Evolutionary conservation across 2,797 vertebrate genomes (phyloP).

Genomic region (Mionectes olivaceus): DNA sequence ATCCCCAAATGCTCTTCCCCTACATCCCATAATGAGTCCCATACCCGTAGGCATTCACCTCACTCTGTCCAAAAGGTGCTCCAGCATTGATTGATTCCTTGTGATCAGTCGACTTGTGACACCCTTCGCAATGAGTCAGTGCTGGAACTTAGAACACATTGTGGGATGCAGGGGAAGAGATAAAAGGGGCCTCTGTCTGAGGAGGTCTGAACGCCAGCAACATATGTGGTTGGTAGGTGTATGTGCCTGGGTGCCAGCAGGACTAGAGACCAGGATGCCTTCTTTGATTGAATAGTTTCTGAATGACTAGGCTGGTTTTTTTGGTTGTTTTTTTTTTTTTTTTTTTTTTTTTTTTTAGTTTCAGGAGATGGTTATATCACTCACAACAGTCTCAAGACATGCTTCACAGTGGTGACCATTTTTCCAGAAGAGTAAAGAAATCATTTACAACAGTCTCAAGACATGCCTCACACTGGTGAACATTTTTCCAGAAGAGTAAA

Average conservation of each 20-base stretch:
- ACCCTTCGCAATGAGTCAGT: neutral
- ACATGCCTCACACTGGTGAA: neutral
- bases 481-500: neutral
- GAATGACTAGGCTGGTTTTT: neutral
- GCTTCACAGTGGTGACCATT: neutral
- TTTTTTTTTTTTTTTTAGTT: neutral
- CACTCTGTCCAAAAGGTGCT: neutral
- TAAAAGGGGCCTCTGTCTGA: no score
- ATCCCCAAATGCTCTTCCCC: neutral
- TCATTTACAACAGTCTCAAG: neutral
- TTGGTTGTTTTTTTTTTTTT: no score
- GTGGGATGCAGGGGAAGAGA: neutral
- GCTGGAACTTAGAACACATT: neutral
- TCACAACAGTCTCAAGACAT: neutral
- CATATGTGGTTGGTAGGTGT: rapidly evolving
- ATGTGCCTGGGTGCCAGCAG: neutral
- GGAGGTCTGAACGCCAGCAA: neutral
- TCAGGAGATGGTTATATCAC: neutral
- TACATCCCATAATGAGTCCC: neutral
- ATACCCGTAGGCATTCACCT: neutral
- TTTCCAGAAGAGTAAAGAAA: neutral
- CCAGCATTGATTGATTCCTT: neutral
- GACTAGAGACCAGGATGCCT: neutral
- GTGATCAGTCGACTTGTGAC: no score
- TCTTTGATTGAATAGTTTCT: neutral